These are phyloP conservation scores for Apus apus DNA, from an alignment of 2,113 vertebrate species.

Conservation along the genomic window DNA sequence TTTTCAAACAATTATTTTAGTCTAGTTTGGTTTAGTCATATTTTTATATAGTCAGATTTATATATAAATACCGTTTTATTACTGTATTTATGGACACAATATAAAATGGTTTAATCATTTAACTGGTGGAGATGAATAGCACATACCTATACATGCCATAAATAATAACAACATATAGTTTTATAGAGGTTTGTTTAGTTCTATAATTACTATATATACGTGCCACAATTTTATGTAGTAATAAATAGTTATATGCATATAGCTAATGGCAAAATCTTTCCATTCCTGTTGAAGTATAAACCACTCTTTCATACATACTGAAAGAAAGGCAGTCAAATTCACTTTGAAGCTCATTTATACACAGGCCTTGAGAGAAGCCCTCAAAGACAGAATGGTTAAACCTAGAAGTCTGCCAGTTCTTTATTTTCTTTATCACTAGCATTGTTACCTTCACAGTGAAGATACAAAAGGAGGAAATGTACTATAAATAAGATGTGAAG, in stretches of 20 bases:
- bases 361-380: background rate
- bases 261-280: background rate
- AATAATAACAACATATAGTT: background rate
- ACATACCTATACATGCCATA: background rate
- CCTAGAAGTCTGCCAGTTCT: background rate
- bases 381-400: constrained; percentile 7
- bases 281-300: background rate
- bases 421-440: constrained; percentile 25
- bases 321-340: background rate
- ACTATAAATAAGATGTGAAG: constrained; percentile 12
- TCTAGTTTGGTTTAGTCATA: background rate
- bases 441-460: background rate
- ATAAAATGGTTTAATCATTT: background rate
- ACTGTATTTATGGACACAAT: background rate
- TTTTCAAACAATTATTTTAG: background rate
- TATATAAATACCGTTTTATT: background rate
- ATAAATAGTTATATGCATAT: background rate
- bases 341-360: background rate
- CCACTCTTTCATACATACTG: background rate
- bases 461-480: background rate
- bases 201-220: background rate
- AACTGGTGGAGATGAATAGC: background rate
- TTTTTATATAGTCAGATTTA: background rate
- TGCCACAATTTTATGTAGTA: background rate
- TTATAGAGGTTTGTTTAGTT: background rate